Conservation (phyloP, 2,113 vertebrate species). For the Argyrosomus japonicus region DNA sequence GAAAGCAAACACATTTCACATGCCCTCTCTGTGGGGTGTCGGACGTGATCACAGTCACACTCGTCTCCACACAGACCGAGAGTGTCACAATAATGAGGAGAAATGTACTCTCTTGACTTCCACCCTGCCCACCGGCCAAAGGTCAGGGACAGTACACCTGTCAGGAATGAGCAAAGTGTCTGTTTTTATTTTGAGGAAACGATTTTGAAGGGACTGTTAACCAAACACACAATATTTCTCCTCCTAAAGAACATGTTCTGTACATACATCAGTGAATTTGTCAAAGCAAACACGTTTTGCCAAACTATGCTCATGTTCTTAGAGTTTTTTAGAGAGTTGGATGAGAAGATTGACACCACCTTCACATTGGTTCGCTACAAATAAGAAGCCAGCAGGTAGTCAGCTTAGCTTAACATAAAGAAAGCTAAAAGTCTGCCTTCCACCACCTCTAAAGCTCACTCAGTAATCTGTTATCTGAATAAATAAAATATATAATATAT, state of each 20-base stretch:
- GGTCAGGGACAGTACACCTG: constrained; percentile 8
- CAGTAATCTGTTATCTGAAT: too few species aligned
- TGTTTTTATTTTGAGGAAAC: not conserved
- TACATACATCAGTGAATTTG: not conserved
- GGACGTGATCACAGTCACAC: constrained; percentile 10
- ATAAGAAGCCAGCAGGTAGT: not conserved
- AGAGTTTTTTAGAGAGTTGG: not conserved
- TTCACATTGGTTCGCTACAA: too few species aligned
- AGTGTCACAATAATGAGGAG: not conserved
- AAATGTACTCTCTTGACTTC: not conserved
- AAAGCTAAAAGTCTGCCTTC: not conserved
- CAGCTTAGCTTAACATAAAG: not conserved
- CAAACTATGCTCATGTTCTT: not conserved
- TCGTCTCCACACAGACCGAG: not conserved
- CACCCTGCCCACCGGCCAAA: not conserved
- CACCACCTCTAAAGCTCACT: too few species aligned
- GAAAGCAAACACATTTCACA: constrained; percentile 54
- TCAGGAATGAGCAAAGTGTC: not conserved
- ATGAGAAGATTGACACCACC: not conserved
- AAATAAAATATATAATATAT: too few species aligned
- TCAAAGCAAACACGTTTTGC: not conserved
- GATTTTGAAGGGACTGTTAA: not conserved
- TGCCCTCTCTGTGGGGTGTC: constrained; percentile 31
- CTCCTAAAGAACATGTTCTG: not conserved
- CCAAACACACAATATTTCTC: not conserved